Evolutionary conservation across 2,113 vertebrate genomes (phyloP).

Genomic region (Neotoma lepida): DNA sequence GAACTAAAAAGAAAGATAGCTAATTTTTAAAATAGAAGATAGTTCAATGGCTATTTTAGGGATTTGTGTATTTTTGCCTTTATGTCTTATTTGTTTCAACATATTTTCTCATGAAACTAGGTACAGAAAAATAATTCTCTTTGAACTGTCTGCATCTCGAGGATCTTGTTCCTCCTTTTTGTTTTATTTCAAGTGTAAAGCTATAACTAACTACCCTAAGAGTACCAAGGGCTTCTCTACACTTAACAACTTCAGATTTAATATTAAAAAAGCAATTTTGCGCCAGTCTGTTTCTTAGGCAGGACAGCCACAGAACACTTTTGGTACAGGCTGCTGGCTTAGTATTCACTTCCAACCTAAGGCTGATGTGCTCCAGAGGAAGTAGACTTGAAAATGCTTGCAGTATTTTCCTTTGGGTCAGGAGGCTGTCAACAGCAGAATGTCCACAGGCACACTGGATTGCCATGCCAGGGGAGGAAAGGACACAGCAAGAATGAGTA

Average conservation of each 20-base stretch:
- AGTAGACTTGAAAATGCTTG: conserved; percentile 41
- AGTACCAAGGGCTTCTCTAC: background rate
- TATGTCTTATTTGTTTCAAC: background rate
- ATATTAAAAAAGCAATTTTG: background rate
- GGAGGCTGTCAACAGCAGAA: conserved; percentile 46
- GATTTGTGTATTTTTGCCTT: background rate
- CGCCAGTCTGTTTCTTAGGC: too few relatives aligned
- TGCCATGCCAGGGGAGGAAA: conserved; percentile 3
- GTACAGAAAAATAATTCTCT: background rate
- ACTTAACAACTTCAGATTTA: background rate
- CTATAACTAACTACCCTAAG: background rate
- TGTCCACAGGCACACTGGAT: conserved; percentile 16
- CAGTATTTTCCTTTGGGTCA: conserved; percentile 61
- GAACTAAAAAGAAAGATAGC: background rate
- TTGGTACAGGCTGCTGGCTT: background rate
- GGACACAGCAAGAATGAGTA: conserved; percentile 46
- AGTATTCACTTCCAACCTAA: background rate
- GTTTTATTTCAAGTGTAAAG: conserved; percentile 19
- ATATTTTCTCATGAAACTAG: background rate
- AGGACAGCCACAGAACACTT: background rate
- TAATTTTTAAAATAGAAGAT: background rate
- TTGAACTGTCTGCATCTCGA: background rate
- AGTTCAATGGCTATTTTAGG: background rate
- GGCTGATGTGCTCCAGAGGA: background rate
- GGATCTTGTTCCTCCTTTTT: background rate